Evolutionary conservation across 2,888 invertebrate species (phyloP).

Genomic region (Lasioglossum pauxillum): DNA sequence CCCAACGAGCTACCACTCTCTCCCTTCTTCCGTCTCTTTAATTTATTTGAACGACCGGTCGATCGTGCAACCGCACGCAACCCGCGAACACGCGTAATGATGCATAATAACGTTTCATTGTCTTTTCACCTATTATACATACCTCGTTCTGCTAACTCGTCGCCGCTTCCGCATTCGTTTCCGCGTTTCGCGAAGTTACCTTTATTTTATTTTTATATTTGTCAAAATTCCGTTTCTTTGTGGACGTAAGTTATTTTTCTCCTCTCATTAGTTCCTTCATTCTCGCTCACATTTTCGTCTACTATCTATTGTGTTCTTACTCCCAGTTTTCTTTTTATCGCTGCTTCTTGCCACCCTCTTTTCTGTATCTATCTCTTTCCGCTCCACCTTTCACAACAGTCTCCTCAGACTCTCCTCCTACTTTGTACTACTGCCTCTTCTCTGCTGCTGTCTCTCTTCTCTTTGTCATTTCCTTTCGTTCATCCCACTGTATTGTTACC

Average conservation of each 20-base stretch:
- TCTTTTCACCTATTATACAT: neutral
- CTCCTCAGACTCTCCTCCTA: neutral
- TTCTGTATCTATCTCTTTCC: neutral
- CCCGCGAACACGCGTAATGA: slow-evolving; percentile 46
- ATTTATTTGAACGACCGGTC: slow-evolving; percentile 62
- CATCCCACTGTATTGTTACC: too few relatives aligned
- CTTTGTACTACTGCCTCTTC: neutral
- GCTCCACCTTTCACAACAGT: neutral
- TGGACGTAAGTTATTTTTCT: neutral
- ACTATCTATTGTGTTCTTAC: neutral
- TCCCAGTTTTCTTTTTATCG: neutral
- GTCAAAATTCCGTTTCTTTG: too few relatives aligned
- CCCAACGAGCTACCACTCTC: neutral
- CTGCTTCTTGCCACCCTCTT: neutral
- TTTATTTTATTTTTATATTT: too few relatives aligned
- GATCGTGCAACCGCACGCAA: slow-evolving; percentile 57
- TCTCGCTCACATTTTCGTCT: neutral
- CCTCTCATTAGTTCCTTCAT: neutral
- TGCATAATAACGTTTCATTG: slow-evolving; percentile 2
- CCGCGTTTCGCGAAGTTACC: neutral
- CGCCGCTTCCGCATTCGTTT: neutral
- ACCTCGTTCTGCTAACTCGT: neutral
- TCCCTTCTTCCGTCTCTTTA: slow-evolving; percentile 30
- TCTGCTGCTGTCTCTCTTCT: neutral
- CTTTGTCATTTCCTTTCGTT: neutral